Evolutionary conservation across 2,797 vertebrate genomes (phyloP), one percentile per base, ranked within the genome.

Genomic region (Manis crassicaudata): DNA sequence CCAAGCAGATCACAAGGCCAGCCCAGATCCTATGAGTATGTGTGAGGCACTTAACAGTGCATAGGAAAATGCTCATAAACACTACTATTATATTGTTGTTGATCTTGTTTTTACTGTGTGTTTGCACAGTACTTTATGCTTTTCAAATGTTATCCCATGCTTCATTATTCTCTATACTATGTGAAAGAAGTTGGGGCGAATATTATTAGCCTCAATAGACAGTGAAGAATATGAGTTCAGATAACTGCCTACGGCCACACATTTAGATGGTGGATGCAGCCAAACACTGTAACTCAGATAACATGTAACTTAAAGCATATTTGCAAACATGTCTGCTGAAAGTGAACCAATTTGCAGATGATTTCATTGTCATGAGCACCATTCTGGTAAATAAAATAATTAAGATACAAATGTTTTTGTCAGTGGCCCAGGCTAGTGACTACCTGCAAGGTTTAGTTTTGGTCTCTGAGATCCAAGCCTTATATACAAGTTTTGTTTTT

Each of bases 21-120:
- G 67, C 23, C 25, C 43, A 5, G 32, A 70, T 56, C 56, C 58
- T 68, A 5, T 20, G 25, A 83, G 11, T 56, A 25, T 0, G 0
- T 13, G 23, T 20, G 76, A n/a, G 46, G 12, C 60, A 86, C 20
- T 76, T 46, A 6, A 25, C 40, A 27, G 25, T 43, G 23, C 17
- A 2, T 18, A 11, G 50, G 79, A 81, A 46, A 92, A 32, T 82
- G 79, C 58, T 46, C 7, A 5, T 12, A 32, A 76, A 52, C 7
- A 0, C 70, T 29, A 7, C 29, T 76, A 20, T 70, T 27, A 0
- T 63, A 0, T 63, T 86, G 37, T 21, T n/a, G 23, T 56, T 35
- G 12, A 8, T 12, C 32, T 13, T 21, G 14, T 37, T 46, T 16
- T 46, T 11, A 10, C 11, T 5, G 0, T n/a, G 43, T 4, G 21